Base-by-base conservation (phyloP, 2,888 invertebrate genomes). In the Tenodera sinensis region DNA sequence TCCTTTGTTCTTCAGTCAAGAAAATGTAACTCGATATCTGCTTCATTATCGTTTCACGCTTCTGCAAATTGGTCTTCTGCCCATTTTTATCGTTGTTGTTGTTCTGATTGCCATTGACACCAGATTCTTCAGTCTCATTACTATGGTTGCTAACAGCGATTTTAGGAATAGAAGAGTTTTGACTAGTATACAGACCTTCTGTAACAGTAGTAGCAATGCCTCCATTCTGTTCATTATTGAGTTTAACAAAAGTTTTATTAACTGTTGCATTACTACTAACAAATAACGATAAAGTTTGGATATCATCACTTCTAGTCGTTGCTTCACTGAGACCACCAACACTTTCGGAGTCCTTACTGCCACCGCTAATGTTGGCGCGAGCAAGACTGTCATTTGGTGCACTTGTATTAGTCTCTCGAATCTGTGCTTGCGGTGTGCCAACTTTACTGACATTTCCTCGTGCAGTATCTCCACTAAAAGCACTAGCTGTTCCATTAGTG, bases 401-500 rank as follows among this genome's bases (percentile, higher is more conserved):
- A 83, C 84, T 88, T 71, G 27, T 83, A 85, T 83, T 89, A 90
- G 88, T 87, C 90, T 88, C 84, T 89, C 88, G 90, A 90, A 90
- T 89, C 82, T 88, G 86, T 90, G 90, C 88, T 90, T 90, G 89
- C 90, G 90, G 88, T 90, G 90, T 83, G 71, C 88, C 82, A 90
- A 89, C 89, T 87, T 90, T 82, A 89, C 85, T 84, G 89, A 85
- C 82, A 34, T 84, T 34, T 85, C 42, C 84, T 87, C 83, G 28
- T 42, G 82, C 82, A 87, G 82, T 42, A 84, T 30, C 28, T 71
- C 85, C 47, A 88, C 42, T 54, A 88, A 42, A 82, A 27, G 82
- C 83, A 30, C 83, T 47, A 88, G 34, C 34, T 42, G 54, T 83
- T 86, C 89, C 88, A 87, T 47, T 71, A 87, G 82, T 83, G 87